Base-by-base conservation (phyloP, 35 echinoderm and acorn worm genomes). In the Lytechinus pictus region DNA sequence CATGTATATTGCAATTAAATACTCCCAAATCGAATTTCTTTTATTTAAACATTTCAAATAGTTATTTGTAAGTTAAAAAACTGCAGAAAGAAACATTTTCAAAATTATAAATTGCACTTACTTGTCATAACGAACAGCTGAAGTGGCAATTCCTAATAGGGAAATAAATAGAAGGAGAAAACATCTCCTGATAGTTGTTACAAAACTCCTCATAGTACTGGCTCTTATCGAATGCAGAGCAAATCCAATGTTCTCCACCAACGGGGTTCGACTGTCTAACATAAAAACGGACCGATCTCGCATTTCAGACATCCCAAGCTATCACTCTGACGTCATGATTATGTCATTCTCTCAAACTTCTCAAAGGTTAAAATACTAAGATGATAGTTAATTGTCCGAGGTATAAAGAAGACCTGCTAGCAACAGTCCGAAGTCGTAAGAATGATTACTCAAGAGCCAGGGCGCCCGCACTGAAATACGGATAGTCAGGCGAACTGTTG, bases 71-170 rank as follows among this genome's bases (percentile, higher is more conserved):
- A 44, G 33, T 44, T 1, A 44, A 44, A 44, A 44, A 44, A 44
- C 0, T 44, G 33, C 33, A 44, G 33, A 44, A 44, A 44, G 33
- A 44, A 44, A 44, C n/a, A 44, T 44, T 44, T 44, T 44, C 33
- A 44, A 44, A 44, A 44, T 44, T 44, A 44, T 8, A 4, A 57
- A 57, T 57, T 9, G 24, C 52, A 93, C 54, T 93, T 10, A 93
- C 92, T 93, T 93, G 3, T 93, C 92, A 57, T 93, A 93, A 28
- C 92, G 92, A 57, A 93, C 92, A 93, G 92, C 92, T 93, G 54
- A 54, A 19, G 12, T 16, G 54, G 53, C 9, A 10, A 93, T 12
- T 53, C 52, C 92, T 13, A 57, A 54, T 53, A 93, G 53, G 27
- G 53, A 57, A 54, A 54, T 3, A 24, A 24, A 27, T 13, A 54